Evolutionary conservation across 2,888 invertebrate genomes (phyloP), one percentile per base, ranked within the genome.

Genomic region (Elysia crispata): DNA sequence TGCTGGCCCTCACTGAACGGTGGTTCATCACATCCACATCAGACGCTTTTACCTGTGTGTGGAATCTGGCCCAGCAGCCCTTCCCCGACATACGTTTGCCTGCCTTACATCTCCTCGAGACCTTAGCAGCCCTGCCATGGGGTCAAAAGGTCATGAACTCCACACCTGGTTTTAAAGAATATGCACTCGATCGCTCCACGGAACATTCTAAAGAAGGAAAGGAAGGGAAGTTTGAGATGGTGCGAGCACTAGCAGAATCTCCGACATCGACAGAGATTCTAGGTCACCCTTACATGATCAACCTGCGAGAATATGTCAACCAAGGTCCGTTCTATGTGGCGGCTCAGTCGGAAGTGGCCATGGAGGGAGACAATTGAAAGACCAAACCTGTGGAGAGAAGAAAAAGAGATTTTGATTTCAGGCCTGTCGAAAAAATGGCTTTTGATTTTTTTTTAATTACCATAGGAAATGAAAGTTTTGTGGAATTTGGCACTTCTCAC

Each of bases 311-410:
- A 25, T 97, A 95, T 92, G 94, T 95, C 15, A 94, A 94, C 66
- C 95, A 97, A 89, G 97, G 97, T 0, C 95, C 96, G 1, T 96
- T 95, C 90, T 95, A 94, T 92, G 93, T 95, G n/a, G 94, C 95
- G 85, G 93, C 93, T n/a, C 92, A 94, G 80, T 93, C 95, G 72
- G 95, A 96, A 91, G 94, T 97, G 72, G 96, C 96, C 5, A 94
- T 95, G 88, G 97, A 97, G 88, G 95, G 95, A 23, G 88, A 41
- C 11, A 41, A 41, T 41, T 41, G 41, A 41, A 41, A 41, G 41
- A 41, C 41, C 5, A 41, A 6, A 41, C 41, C 3, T 41, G 11
- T 3, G 41, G 41, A 41, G 41, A 41, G 5, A 41, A 41, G 5
- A 41, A 41, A 41, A 41, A 6, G 41, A 41, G 41, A 11, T 6